Evolutionary conservation across 1,140 invertebrate genomes (phyloP).

Genomic region (Watersipora subatra): DNA sequence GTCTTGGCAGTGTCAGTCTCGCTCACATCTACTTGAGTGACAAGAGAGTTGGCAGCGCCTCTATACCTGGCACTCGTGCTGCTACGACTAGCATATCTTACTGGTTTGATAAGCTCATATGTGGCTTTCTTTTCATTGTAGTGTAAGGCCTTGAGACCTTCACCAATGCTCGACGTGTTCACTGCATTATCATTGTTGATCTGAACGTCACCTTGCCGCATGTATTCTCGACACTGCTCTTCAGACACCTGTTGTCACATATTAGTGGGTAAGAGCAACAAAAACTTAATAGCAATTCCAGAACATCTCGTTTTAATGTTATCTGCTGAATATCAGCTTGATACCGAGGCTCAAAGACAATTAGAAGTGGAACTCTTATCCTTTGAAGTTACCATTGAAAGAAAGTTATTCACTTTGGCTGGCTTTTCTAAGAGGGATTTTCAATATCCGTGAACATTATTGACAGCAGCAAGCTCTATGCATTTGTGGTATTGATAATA

Average conservation of each 20-base stretch:
- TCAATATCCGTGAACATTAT: no score
- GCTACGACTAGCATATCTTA: background rate
- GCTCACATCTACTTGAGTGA: background rate
- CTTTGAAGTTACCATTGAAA: no score
- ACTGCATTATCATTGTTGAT: background rate
- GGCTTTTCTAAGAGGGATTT: no score
- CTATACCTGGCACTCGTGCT: background rate
- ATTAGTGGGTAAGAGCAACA: background rate
- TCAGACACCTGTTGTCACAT: background rate
- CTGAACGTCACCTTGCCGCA: background rate
- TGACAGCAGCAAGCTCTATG: no score
- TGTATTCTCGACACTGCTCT: background rate
- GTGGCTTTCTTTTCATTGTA: conserved; percentile 1
- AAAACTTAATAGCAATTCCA: background rate
- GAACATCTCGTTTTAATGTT: no score
- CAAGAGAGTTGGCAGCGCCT: background rate
- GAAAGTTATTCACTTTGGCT: no score
- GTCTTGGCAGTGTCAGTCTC: background rate
- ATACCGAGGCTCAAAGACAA: no score
- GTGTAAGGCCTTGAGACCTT: background rate
- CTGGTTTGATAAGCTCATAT: background rate
- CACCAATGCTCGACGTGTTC: background rate
- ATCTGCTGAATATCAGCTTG: no score
- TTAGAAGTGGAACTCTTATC: no score
- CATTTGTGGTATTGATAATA: no score